Evolutionary conservation across 2,113 vertebrate genomes (phyloP).

Genomic region (Tylochromis polylepis): DNA sequence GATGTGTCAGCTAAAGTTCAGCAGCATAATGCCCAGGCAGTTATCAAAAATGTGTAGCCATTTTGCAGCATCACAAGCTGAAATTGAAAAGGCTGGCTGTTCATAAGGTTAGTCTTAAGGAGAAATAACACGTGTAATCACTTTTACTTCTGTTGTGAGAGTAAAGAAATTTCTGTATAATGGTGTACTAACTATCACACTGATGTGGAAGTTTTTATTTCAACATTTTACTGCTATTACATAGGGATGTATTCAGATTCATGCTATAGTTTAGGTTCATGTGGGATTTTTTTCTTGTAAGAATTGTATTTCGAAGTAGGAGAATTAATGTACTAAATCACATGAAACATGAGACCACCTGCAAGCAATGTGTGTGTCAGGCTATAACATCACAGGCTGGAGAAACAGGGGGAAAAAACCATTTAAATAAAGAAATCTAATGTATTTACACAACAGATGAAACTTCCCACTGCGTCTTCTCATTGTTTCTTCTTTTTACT

Average conservation of each 20-base stretch:
- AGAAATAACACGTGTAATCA: background rate
- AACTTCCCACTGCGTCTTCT: slow-evolving; percentile 8
- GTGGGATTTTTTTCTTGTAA: background rate
- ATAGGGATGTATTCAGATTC: background rate
- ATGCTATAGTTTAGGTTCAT: background rate
- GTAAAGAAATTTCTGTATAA: background rate
- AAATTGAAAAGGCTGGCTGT: background rate
- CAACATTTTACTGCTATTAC: background rate
- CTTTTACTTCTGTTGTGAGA: background rate
- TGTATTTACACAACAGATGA: slow-evolving; percentile 14
- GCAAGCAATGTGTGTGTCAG: background rate
- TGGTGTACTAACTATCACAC: background rate
- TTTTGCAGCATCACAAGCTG: background rate
- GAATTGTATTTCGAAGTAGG: background rate
- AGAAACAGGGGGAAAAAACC: background rate
- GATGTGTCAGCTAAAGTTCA: background rate
- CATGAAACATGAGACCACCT: background rate
- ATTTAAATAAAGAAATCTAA: background rate
- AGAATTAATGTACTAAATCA: background rate
- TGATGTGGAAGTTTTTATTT: background rate
- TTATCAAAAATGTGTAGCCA: background rate
- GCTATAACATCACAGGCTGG: background rate
- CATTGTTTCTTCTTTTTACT: slow-evolving; percentile 21
- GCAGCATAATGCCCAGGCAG: background rate
- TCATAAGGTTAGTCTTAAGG: background rate